A percentile compares a stretch with the other conserved stretches of the same genome.
phyloP scores from a whole-genome alignment of 2,888 invertebrate genomes.

The Drosophila koepferae region DNA sequence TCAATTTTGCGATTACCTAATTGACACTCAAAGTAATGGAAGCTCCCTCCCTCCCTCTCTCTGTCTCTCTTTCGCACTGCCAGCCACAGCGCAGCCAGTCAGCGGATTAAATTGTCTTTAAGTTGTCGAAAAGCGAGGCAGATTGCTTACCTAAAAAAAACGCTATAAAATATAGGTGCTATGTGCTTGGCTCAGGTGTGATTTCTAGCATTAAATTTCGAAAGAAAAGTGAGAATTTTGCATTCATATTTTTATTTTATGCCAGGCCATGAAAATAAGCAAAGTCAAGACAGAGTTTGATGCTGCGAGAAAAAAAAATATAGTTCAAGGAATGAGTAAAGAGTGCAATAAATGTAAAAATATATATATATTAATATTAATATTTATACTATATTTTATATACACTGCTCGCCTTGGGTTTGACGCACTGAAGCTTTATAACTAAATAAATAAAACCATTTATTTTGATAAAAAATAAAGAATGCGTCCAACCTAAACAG shows the following conservation, averaged over 20 bases:
- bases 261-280: neutral
- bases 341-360: no score
- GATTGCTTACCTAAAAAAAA: slow-evolving; percentile 1
- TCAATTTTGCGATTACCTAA: slow-evolving; percentile 78
- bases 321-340: no score
- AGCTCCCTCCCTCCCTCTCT: slow-evolving; percentile 20
- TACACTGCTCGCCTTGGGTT: no score
- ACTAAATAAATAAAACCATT: no score
- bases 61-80: neutral
- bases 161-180: neutral
- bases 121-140: slow-evolving; percentile 12
- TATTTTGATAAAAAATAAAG: no score
- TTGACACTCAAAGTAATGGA: slow-evolving; percentile 79
- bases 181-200: neutral
- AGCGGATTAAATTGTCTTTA: slow-evolving; percentile 15
- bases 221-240: neutral
- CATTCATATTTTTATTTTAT: neutral
- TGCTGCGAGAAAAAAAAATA: neutral
- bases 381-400: no score
- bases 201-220: neutral
- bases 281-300: neutral
- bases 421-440: no score
- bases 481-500: no score
- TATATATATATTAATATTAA: no score
- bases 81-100: neutral